Percentiles rank a stretch among this genome's conserved stretches.
Evolutionary conservation across 2,113 vertebrate genomes (phyloP).

Genomic region (Cyprinodon variegatus): DNA sequence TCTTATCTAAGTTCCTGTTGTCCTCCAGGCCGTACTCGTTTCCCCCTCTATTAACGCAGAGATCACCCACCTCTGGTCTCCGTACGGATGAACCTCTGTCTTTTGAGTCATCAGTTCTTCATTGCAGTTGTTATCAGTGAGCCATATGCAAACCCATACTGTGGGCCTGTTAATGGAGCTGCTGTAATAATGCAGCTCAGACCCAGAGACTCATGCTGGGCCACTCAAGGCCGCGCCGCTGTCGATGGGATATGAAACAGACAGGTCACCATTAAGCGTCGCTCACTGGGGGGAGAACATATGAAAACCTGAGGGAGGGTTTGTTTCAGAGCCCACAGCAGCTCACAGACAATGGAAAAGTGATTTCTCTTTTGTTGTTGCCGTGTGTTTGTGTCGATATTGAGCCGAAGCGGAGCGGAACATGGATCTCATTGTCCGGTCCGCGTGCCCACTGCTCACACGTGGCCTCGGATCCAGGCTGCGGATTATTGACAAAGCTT

Average conservation of each 20-base stretch:
- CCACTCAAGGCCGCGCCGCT: not conserved
- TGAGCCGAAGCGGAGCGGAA: conserved; percentile 47
- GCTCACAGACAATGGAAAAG: conserved; percentile 43
- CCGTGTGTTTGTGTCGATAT: conserved; percentile 57
- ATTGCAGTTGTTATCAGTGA: conserved; percentile 13
- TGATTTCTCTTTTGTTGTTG: conserved; percentile 9
- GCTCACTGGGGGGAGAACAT: not conserved
- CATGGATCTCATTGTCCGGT: conserved; percentile 39
- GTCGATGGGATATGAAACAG: conserved; percentile 19
- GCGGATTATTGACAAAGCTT: conserved; percentile 29
- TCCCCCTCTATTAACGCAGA: conserved; percentile 32
- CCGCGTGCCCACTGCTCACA: conserved; percentile 69
- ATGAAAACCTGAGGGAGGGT: conserved; percentile 13
- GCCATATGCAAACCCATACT: conserved; percentile 46
- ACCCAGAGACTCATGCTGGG: not conserved
- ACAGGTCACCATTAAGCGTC: conserved; percentile 39
- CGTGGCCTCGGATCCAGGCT: conserved; percentile 45
- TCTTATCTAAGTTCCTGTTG: not conserved
- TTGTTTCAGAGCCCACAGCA: conserved; percentile 27
- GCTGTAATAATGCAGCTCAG: conserved; percentile 8
- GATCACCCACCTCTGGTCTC: conserved; percentile 27
- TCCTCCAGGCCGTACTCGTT: not conserved
- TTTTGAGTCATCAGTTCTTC: conserved; percentile 36
- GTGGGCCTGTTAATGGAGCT: conserved; percentile 14
- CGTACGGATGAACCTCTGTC: not conserved